Conservation (phyloP, 2,797 vertebrate genomes). For the Lophius americanus region DNA sequence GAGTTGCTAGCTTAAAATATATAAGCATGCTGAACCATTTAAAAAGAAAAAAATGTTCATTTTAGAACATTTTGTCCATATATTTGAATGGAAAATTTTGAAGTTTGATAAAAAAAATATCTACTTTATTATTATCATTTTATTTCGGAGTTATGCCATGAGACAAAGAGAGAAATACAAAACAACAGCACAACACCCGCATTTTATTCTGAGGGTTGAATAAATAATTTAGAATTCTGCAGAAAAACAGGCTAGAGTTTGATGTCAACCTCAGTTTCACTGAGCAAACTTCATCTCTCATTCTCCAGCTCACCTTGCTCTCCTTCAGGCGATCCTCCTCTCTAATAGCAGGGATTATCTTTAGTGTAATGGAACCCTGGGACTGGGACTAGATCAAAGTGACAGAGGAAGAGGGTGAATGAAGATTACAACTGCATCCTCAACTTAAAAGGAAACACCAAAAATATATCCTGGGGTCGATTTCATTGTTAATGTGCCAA, state of each 20-base stretch:
- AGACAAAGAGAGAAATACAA: no score
- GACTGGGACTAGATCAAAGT: constrained; percentile 88
- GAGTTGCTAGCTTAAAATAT: no score
- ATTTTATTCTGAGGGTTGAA: no score
- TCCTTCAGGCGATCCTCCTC: constrained; percentile 92
- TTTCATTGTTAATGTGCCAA: neutral
- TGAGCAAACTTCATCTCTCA: neutral
- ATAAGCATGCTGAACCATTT: no score
- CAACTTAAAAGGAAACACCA: constrained; percentile 26
- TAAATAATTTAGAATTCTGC: no score
- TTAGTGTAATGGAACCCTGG: constrained; percentile 95
- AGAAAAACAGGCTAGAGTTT: neutral
- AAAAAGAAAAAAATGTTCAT: no score
- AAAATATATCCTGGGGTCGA: neutral
- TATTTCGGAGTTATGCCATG: no score
- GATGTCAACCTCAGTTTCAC: neutral
- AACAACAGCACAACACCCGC: no score
- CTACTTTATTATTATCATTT: no score
- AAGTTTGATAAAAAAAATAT: no score
- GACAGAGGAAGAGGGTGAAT: constrained; percentile 8
- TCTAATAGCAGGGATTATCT: constrained; percentile 94
- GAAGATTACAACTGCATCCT: constrained; percentile 3
- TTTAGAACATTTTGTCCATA: no score
- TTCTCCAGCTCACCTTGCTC: constrained; percentile 85
- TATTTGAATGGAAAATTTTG: no score